Conservation (phyloP, 2,113 vertebrate genomes). For the Gobiocypris rarus region DNA sequence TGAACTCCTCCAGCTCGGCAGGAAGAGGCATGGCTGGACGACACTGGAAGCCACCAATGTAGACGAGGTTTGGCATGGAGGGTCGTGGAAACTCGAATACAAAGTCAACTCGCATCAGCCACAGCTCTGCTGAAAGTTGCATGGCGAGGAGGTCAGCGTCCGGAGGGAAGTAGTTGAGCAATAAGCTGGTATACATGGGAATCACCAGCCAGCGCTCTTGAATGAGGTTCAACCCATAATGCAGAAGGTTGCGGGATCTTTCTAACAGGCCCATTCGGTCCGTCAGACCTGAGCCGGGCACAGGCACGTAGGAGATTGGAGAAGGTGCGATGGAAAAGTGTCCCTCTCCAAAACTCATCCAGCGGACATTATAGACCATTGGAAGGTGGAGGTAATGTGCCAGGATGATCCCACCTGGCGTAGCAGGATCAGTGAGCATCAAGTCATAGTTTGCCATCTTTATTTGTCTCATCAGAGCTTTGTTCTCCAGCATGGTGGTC, state of each 20-base stretch:
- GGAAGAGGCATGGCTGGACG: conserved; percentile 49
- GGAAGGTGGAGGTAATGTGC: conserved; percentile 60
- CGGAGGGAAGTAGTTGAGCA: conserved; percentile 42
- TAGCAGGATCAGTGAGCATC: conserved; percentile 59
- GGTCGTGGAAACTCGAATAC: conserved; percentile 50
- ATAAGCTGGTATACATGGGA: conserved; percentile 48
- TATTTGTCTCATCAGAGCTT: conserved; percentile 22
- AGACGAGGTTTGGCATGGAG: conserved; percentile 55
- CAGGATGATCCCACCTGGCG: conserved; percentile 52
- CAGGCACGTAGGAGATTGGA: conserved; percentile 58
- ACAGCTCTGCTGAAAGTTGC: conserved; percentile 58
- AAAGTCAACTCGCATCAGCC: conserved; percentile 60
- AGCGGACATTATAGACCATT: conserved; percentile 60
- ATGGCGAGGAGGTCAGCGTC: conserved; percentile 44
- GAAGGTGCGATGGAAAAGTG: conserved; percentile 60
- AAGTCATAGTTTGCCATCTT: conserved; percentile 49
- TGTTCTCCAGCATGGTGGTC: conserved; percentile 43
- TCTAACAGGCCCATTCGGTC: conserved; percentile 58
- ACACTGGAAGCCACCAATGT: conserved; percentile 61
- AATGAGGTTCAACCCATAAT: conserved; percentile 41
- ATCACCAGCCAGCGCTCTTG: conserved; percentile 42
- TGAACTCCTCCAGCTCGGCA: conserved; percentile 54
- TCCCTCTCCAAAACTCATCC: conserved; percentile 56
- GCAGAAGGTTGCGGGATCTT: conserved; percentile 48
- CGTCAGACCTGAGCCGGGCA: conserved; percentile 48